Conservation (phyloP, 1,140 invertebrate genomes). For the Drosophila kurseongensis region DNA sequence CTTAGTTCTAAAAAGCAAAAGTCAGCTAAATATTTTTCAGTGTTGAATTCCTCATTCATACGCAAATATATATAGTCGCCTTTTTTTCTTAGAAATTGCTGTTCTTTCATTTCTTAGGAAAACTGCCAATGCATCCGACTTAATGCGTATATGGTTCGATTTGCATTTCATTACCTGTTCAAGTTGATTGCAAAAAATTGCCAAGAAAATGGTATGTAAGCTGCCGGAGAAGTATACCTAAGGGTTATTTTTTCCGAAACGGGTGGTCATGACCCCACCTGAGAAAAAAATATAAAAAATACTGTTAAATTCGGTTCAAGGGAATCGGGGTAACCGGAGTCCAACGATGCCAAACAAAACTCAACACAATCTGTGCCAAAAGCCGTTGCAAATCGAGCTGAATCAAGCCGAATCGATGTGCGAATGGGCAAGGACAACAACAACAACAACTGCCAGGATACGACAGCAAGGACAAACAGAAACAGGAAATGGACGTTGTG, state of each 20-base stretch:
- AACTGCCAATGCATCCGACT: slow-evolving; percentile 23
- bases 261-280: neutral
- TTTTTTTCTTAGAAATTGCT: neutral
- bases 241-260: neutral
- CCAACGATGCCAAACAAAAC: slow-evolving; percentile 52
- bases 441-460: slow-evolving; percentile 17
- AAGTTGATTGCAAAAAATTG: slow-evolving; percentile 46
- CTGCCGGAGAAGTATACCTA: neutral
- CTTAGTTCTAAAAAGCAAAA: too few species aligned
- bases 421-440: slow-evolving; percentile 42
- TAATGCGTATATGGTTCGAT: slow-evolving; percentile 63
- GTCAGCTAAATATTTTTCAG: neutral
- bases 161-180: slow-evolving; percentile 69
- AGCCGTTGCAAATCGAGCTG: slow-evolving; percentile 77
- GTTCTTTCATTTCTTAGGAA: slow-evolving; percentile 27
- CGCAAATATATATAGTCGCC: neutral
- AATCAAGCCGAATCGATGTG: slow-evolving; percentile 57
- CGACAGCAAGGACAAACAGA: slow-evolving; percentile 65
- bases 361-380: slow-evolving; percentile 73
- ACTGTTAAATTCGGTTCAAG: neutral
- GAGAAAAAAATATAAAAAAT: neutral
- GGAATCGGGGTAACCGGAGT: slow-evolving; percentile 24
- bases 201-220: slow-evolving; percentile 14
- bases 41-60: neutral
- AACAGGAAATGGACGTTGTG: slow-evolving; percentile 81